Base-by-base conservation (phyloP, 2,888 invertebrate species). In the Nasonia oneida region DNA sequence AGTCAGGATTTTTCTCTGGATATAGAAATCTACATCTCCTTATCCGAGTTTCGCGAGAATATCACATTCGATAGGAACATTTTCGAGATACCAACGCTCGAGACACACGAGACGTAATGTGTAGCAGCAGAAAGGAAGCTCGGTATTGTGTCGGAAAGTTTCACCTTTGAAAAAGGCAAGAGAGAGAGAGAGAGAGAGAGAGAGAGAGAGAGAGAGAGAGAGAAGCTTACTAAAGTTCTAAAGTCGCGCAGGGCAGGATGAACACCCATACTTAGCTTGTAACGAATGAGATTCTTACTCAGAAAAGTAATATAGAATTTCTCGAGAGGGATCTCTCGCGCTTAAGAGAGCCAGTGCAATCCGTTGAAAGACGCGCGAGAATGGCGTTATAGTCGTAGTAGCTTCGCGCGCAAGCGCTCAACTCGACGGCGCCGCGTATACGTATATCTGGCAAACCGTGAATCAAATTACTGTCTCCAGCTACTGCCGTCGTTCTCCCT, bases 391-490 rank as follows among this genome's bases (percentile, higher is more conserved):
- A 50, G 50, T 50, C 15, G 53, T 47, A 47, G 53, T n/a, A 61
- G n/a, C 61, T 61, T 8, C 23, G 23, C 61, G 10, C 61, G 8
- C n/a, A 53, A 53, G 53, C 61, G 23, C 61, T 61, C n/a, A 57
- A 57, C 18, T 57, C 57, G n/a, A 6, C 57, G 57, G 42, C 23
- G 42, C 33, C 29, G 29, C 57, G 75, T 47, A 47, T 47, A 47
- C 29, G 29, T 53, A 15, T 82, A 82, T 67, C 67, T 33, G 29
- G 37, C 61, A 23, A 42, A 23, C 53, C 50, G 50, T 76, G 53
- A 82, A 76, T 82, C 67, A 67, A 82, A 76, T 82, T 67, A 82
- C 76, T 37, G 67, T 76, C 70, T 75, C 23, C 75, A 50, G 67
- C 76, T 29, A 33, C 14, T 50, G 23, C 14, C 23, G 67, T 3